Percentiles rank a stretch among this genome's conserved stretches.
These are phyloP conservation scores for Lamprotornis superbus DNA, from an alignment of 2,113 vertebrate species.

Conservation along the genomic window DNA sequence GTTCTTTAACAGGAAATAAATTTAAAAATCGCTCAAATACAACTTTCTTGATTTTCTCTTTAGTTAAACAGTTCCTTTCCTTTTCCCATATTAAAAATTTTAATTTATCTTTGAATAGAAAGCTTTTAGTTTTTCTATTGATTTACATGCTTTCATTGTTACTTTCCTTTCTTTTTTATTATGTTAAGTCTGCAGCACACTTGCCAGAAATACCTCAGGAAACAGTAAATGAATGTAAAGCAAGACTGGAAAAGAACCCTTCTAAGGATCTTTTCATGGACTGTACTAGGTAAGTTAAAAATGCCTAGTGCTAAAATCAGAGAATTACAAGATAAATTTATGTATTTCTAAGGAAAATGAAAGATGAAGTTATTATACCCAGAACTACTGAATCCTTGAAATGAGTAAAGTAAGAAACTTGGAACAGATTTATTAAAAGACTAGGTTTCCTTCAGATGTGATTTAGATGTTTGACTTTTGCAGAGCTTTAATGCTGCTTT, in stretches of 20 bases:
- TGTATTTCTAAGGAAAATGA: not conserved
- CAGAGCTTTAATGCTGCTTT: not conserved
- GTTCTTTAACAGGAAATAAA: not conserved
- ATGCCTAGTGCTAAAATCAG: not conserved
- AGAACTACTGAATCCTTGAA: not conserved
- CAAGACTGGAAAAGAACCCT: conserved; percentile 79
- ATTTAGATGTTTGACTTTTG: not conserved
- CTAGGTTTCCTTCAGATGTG: not conserved
- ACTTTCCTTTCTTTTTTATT: not conserved
- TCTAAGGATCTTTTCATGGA: conserved; percentile 87
- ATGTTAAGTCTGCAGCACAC: conserved; percentile 70
- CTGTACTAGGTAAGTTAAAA: conserved; percentile 80
- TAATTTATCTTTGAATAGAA: not conserved
- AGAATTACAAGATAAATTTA: not conserved
- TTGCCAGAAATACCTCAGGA: conserved; percentile 83
- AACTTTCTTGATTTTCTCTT: not conserved
- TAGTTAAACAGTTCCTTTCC: not conserved
- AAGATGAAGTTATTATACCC: not conserved
- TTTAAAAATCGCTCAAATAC: not conserved
- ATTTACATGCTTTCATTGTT: not conserved
- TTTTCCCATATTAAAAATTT: not conserved
- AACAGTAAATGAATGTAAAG: conserved; percentile 76
- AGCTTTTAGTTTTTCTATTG: not conserved
- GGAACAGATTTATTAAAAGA: not conserved
- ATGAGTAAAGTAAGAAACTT: not conserved